A percentile compares a stretch with the other conserved stretches of the same genome.
phyloP scores from a whole-genome alignment of 2,113 vertebrate species.

The Eira barbara region DNA sequence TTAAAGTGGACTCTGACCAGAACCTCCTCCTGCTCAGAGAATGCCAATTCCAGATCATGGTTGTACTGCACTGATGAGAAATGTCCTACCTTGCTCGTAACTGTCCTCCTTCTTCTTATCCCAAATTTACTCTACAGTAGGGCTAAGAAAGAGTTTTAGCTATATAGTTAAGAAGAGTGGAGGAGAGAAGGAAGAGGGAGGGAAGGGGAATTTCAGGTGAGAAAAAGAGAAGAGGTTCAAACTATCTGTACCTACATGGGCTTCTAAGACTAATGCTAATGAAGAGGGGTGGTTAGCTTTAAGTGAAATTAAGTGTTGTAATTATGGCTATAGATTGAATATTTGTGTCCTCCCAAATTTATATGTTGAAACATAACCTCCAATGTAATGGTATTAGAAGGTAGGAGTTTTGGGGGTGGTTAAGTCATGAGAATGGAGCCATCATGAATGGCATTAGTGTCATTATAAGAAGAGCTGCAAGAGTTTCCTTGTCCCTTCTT shows the following conservation, averaged over 20 bases:
- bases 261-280: background rate
- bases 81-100: background rate
- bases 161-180: background rate
- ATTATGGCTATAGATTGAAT: background rate
- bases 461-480: background rate
- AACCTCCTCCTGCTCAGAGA: background rate
- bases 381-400: background rate
- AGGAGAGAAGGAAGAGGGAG: fast-evolving
- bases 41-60: background rate
- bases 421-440: background rate
- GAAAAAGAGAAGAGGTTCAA: background rate
- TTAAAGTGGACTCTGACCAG: background rate
- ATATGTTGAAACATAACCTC: background rate
- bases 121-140: background rate
- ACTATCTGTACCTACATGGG: background rate
- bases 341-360: background rate
- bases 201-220: background rate
- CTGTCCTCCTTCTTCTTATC: background rate
- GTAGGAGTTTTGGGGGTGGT: background rate
- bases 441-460: background rate
- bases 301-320: background rate
- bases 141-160: background rate
- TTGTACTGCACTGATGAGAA: background rate
- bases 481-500: background rate
- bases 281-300: background rate